A percentile compares a stretch with the other conserved stretches of the same genome.
Conservation (phyloP, 2,888 invertebrate genomes). For the Dyspetes luteomarginatus region DNA sequence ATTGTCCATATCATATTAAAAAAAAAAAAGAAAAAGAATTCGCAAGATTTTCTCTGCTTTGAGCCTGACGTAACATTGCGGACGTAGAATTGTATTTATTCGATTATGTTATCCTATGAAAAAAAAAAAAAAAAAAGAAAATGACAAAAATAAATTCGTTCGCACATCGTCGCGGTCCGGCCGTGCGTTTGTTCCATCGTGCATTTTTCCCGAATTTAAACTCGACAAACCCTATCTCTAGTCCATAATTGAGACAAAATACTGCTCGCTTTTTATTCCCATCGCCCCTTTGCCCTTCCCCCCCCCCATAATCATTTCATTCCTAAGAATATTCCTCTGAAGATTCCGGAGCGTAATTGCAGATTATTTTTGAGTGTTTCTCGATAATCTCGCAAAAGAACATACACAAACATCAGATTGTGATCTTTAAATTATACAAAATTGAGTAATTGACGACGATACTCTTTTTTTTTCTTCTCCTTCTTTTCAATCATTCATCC, state of each 20-base stretch:
- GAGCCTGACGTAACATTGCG: slow-evolving; percentile 1
- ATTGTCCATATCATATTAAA: neutral
- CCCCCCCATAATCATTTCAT: neutral
- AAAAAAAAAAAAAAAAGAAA: neutral
- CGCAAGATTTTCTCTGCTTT: neutral
- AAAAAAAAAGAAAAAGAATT: neutral
- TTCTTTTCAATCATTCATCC: slow-evolving; percentile 8
- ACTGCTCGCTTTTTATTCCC: slow-evolving; percentile 10
- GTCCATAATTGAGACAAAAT: neutral
- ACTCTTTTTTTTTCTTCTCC: neutral
- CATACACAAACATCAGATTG: neutral
- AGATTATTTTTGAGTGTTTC: neutral
- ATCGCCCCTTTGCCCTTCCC: too few species aligned
- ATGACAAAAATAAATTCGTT: neutral
- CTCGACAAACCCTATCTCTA: neutral
- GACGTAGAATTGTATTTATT: neutral
- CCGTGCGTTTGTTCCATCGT: slow-evolving; percentile 2
- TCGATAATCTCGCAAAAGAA: neutral
- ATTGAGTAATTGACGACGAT: slow-evolving; percentile 11
- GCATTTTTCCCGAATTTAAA: neutral
- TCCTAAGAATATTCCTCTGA: slow-evolving; percentile 1
- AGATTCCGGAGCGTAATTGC: neutral
- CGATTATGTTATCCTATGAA: neutral
- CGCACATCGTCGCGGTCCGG: neutral
- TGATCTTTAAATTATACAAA: neutral